Evolutionary conservation across 2,113 vertebrate genomes (phyloP), one percentile per base, ranked within the genome.

Genomic region (Gopherus evgoodei): DNA sequence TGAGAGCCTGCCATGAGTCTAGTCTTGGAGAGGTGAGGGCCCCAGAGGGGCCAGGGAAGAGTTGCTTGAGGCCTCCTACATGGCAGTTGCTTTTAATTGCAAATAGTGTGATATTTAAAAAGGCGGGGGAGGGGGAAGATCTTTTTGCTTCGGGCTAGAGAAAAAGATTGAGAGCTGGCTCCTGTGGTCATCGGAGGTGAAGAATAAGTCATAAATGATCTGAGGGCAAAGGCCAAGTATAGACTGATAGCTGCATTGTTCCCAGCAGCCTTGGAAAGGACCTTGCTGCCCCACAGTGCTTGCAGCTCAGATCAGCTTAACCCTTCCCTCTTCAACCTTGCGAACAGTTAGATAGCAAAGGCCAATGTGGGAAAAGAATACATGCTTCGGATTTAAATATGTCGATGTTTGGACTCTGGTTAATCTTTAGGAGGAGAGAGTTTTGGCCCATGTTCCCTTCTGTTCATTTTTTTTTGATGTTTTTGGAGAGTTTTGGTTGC

Each of bases 151-250:
- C 65, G 38, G 96, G 97, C 96, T 84, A 94, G 94, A 78, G 93
- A 96, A 96, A 79, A 98, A 98, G 97, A 98, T 97, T 97, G 98
- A 98, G 97, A 97, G 95, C 97, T 96, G 65, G 52, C 97, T 90
- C 6, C 96, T 87, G 96, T 97, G 98, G 98, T 98, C 98, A 97
- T 96, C 95, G 10, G 94, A 97, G 97, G 96, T 97, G 97, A 98
- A 98, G 98, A 98, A 98, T 98, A 98, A 98, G 98, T 98, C 98
- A 98, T 98, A 98, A 98, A 98, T 92, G 97, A 97, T 93, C 93
- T 44, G 19, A 88, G 98, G 98, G 97, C 98, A 98, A 97, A 98
- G 98, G 98, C 83, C 98, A 98, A 96, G 97, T 98, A 98, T 98
- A 98, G 98, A 98, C 96, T 97, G 98, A 98, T 98, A 95, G 98